Percentiles rank a stretch among this genome's conserved stretches.
phyloP scores from a whole-genome alignment of 2,113 vertebrate genomes.

The Platycercus adscitus region DNA sequence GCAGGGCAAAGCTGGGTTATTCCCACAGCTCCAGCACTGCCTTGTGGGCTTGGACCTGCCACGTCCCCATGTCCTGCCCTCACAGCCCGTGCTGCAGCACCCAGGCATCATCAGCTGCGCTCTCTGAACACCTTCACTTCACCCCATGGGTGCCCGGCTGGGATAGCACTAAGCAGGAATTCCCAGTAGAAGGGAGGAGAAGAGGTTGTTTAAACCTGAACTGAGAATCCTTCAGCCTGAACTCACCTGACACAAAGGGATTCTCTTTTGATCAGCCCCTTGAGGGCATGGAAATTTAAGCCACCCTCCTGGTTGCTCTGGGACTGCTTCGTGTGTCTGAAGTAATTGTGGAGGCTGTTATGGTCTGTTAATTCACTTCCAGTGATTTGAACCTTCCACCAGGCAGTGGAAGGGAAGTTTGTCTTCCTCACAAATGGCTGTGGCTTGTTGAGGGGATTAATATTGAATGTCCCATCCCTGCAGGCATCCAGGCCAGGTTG shows the following conservation, averaged over 20 bases:
- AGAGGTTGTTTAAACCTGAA: background rate
- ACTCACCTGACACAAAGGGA: background rate
- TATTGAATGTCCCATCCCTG: background rate
- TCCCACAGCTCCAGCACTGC: background rate
- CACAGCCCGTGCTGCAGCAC: background rate
- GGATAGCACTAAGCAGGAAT: fast-evolving
- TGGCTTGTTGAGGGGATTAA: background rate
- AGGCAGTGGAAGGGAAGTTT: background rate
- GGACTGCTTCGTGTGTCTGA: background rate
- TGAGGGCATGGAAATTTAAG: background rate
- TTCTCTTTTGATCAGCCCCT: background rate
- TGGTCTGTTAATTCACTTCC: background rate
- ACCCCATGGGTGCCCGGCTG: fast-evolving
- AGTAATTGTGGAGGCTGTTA: background rate
- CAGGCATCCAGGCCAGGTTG: background rate
- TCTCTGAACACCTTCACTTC: fast-evolving
- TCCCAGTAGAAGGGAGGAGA: background rate
- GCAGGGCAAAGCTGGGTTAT: background rate
- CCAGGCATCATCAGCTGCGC: fast-evolving
- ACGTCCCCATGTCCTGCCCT: background rate
- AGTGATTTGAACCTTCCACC: background rate
- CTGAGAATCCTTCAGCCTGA: background rate
- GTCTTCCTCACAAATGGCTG: background rate
- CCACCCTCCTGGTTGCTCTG: background rate
- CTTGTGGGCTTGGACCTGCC: background rate